These are phyloP conservation scores for Steatornis caripensis DNA, from an alignment of 2,113 vertebrate genomes.

Conservation along the genomic window DNA sequence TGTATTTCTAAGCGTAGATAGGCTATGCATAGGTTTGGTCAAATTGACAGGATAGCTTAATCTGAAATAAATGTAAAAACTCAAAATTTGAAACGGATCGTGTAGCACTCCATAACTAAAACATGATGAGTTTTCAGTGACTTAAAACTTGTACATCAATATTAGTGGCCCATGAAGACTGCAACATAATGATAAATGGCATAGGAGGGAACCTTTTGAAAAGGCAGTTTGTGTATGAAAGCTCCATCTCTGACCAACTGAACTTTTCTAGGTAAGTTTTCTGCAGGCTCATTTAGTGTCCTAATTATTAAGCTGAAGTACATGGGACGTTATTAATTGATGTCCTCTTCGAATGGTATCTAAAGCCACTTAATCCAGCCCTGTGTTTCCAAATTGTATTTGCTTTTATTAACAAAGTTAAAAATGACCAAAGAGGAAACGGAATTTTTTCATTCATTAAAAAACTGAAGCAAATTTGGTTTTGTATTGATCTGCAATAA, in stretches of 20 bases:
- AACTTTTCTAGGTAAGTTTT: not conserved
- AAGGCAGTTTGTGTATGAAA: not conserved
- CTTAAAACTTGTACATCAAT: not conserved
- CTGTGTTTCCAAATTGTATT: not conserved
- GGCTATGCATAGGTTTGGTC: not conserved
- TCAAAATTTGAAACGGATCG: not conserved
- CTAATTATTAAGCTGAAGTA: not conserved
- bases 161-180: not conserved
- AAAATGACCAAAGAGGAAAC: not conserved
- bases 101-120: not conserved
- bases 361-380: not conserved
- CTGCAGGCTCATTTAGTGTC: not conserved
- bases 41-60: not conserved
- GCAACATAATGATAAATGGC: not conserved
- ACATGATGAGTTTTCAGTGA: not conserved
- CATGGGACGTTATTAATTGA: not conserved
- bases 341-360: not conserved
- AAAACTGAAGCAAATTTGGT: not conserved
- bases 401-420: not conserved
- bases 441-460: not conserved
- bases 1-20: not conserved
- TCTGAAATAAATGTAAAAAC: not conserved
- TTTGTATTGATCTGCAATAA: not conserved
- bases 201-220: not conserved
- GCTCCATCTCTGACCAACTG: not conserved